These are phyloP conservation scores for Aspidiotus rigidus DNA, from an alignment of 2,888 invertebrate species.

Conservation along the genomic window DNA sequence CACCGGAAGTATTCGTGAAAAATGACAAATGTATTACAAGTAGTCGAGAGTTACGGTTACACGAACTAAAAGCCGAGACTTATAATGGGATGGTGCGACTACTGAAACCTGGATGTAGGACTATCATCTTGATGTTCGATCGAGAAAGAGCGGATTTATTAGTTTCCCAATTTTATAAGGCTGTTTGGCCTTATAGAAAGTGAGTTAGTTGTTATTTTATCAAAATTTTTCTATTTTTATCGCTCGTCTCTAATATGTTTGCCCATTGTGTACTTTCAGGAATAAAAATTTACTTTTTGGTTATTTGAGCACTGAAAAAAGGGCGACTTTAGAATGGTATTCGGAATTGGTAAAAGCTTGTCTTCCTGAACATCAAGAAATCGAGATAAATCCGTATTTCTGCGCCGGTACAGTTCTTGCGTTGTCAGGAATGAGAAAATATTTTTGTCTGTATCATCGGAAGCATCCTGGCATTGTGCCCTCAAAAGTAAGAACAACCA, in stretches of 20 bases:
- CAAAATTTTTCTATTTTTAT: not conserved
- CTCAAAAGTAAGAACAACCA: slow-evolving; percentile 10
- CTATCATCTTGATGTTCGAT: slow-evolving; percentile 83
- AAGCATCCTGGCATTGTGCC: slow-evolving; percentile 71
- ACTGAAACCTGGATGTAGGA: slow-evolving; percentile 89
- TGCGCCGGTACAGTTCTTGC: slow-evolving; percentile 94
- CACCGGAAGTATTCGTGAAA: slow-evolving; percentile 22
- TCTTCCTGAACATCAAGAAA: slow-evolving; percentile 67
- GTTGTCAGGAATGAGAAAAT: slow-evolving; percentile 90
- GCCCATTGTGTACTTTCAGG: slow-evolving; percentile 47
- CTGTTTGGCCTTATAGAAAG: slow-evolving; percentile 93
- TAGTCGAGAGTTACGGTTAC: slow-evolving; percentile 60
- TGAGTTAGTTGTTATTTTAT: slow-evolving; percentile 45
- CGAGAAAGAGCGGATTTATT: slow-evolving; percentile 75
- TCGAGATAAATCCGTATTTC: slow-evolving; percentile 89
- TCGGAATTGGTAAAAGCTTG: slow-evolving; percentile 77
- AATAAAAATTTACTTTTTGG: slow-evolving; percentile 95
- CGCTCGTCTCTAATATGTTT: not conserved
- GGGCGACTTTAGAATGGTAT: slow-evolving; percentile 74
- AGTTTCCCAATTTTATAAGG: slow-evolving; percentile 82
- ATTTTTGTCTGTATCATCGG: slow-evolving; percentile 98
- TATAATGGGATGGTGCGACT: slow-evolving; percentile 88
- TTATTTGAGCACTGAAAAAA: slow-evolving; percentile 83
- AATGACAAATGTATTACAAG: slow-evolving; percentile 29
- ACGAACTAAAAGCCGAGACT: slow-evolving; percentile 87